A percentile compares a stretch with the other conserved stretches of the same genome.
These are phyloP conservation scores for Vandiemenella viatica DNA, from an alignment of 2,888 invertebrate genomes.

Conservation along the genomic window DNA sequence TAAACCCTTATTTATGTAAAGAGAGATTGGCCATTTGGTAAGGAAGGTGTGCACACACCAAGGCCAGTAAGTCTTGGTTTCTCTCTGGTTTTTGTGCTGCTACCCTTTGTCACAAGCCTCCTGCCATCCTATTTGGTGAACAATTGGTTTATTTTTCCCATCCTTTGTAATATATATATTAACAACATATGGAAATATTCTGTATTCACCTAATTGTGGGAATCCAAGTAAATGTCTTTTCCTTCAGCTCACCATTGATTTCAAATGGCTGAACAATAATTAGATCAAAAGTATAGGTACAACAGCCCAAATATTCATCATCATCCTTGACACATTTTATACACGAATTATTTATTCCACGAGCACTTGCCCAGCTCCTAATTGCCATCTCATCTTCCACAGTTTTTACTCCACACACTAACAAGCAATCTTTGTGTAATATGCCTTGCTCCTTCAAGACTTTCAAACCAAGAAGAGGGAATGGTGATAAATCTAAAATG, in stretches of 20 bases:
- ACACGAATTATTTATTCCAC: conserved; percentile 26
- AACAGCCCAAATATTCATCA: conserved; percentile 21
- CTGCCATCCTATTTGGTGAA: no score
- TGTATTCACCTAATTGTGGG: conserved; percentile 17
- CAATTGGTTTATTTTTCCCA: background rate
- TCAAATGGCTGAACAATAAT: conserved; percentile 40
- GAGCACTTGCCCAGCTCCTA: conserved; percentile 30
- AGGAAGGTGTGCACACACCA: no score
- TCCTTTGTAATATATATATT: background rate
- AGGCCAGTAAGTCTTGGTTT: no score
- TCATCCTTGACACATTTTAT: conserved; percentile 24
- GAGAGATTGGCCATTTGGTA: no score
- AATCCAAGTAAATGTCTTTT: conserved; percentile 25
- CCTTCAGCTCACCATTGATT: conserved; percentile 39
- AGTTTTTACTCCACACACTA: conserved; percentile 26
- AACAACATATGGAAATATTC: background rate
- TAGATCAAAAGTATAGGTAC: conserved; percentile 33
- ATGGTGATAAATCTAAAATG: conserved; percentile 42
- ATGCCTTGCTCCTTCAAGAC: no score
- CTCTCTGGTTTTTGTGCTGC: no score
- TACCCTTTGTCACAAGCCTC: no score
- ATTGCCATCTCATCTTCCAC: conserved; percentile 30
- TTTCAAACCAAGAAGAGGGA: conserved; percentile 45
- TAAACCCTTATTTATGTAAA: no score
- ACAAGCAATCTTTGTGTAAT: no score